A percentile compares a stretch with the other conserved stretches of the same genome.
phyloP scores from a whole-genome alignment of 2,888 invertebrate genomes.

The Rhimphoctona megacephalus region DNA sequence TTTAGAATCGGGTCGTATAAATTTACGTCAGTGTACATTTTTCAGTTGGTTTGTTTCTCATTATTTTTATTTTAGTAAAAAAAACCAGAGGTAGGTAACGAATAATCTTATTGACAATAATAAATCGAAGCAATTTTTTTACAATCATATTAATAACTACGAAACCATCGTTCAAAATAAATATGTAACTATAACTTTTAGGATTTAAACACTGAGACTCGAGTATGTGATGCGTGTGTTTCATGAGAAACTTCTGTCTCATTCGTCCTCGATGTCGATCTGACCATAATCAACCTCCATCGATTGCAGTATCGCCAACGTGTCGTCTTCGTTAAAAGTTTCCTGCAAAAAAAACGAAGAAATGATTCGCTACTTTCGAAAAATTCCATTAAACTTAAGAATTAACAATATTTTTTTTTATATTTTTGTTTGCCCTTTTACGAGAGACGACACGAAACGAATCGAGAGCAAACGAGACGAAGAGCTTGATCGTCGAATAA shows the following conservation, averaged over 20 bases:
- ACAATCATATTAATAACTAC: slow-evolving; percentile 16
- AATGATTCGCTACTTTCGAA: slow-evolving; percentile 5
- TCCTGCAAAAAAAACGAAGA: slow-evolving; percentile 75
- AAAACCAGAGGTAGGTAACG: slow-evolving; percentile 1
- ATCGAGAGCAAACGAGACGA: slow-evolving; percentile 28
- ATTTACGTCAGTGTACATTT: not conserved
- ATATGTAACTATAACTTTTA: slow-evolving; percentile 44
- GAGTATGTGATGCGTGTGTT: slow-evolving; percentile 1
- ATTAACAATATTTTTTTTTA: not conserved
- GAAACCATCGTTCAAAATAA: slow-evolving; percentile 53
- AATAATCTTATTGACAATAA: slow-evolving; percentile 13
- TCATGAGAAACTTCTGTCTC: slow-evolving; percentile 46
- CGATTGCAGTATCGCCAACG: slow-evolving; percentile 76
- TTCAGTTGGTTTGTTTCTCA: not conserved
- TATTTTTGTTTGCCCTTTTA: slow-evolving; percentile 5
- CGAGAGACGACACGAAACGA: slow-evolving; percentile 47
- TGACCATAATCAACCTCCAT: slow-evolving; percentile 79
- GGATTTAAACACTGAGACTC: slow-evolving; percentile 6
- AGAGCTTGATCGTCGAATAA: not conserved
- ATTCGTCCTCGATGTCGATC: slow-evolving; percentile 77
- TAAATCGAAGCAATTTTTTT: not conserved
- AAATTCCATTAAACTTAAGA: slow-evolving; percentile 5
- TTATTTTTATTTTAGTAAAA: not conserved
- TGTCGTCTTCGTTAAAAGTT: slow-evolving; percentile 80
- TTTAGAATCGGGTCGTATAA: not conserved